Evolutionary conservation across 2,888 invertebrate species (phyloP), one percentile per base, ranked within the genome.

Genomic region (Drosophila kuntzei): DNA sequence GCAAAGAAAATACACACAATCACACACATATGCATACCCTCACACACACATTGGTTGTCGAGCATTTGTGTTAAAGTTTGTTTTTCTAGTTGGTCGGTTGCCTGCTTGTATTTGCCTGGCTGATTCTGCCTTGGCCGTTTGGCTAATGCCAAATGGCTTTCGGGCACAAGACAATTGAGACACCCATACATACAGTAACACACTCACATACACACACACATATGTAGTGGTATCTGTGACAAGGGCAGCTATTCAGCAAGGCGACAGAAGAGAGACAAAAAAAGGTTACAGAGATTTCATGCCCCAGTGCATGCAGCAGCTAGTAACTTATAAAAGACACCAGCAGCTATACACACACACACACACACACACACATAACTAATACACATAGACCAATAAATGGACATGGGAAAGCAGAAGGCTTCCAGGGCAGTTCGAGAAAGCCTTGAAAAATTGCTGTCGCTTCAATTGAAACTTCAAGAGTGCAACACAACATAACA

Each of bases 281-380:
- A 84, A 80, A 86, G 79, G 86, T 83, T 88, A 73, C 80, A 76
- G 53, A 69, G 82, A 78, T 87, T 88, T 76, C 65, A 87, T 87
- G 85, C 76, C 68, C 67, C 57, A 75, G 43, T 74, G 74, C 68
- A 69, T 69, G 57, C 71, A 71, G 70, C 63, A 64, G 57, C 54
- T 58, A n/a, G n/a, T n/a, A 47, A 63, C 65, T 39, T 32, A 82
- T 61, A 64, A 63, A 65, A 44, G 44, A 32, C 29, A 43, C 54
- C 51, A 51, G 12, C 51, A 63, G 59, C 54, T 51, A 44, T 39
- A 57, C 22, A 57, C 57, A 63, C 29, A 34, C 27, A 37, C 36
- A 39, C 14, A 49, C n/a, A 50, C 12, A 44, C 32, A 44, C 29
- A 51, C 3, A 34, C 34, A 34, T 1, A 3, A 3, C 11, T 1